Base-by-base conservation (phyloP, 2,797 vertebrate species). In the Sternotherus odoratus region DNA sequence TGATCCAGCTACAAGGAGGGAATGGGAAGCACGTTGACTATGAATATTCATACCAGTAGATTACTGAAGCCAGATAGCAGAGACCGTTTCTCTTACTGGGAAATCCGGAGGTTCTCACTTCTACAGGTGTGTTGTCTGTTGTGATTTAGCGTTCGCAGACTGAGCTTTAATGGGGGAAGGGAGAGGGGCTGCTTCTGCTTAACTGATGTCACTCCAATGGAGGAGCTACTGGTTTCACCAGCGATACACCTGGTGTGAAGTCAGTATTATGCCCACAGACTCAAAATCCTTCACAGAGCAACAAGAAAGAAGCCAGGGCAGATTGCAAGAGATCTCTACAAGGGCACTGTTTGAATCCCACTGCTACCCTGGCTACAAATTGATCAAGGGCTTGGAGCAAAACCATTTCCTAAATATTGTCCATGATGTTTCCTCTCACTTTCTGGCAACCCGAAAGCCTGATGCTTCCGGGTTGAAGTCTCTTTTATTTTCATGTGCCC, bases 401-500 rank as follows among this genome's bases (percentile, higher is more conserved):
- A 92, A 57, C 60, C 69, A 79, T 75, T 82, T 90, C 16, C 51
- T 74, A 54, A 81, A 5, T 75, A 75, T 33, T 51, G 3, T 39
- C 24, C 24, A 39, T 63, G 82, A n/a, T 56, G 54, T 69, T 74
- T 79, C 89, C 17, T 53, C 83, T 92, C 26, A 82, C 39, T 81
- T 36, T 43, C 28, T 60, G 8, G 9, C 69, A 84, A 63, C 48
- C 87, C 86, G 91, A 74, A 93, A 95, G 91, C n/a, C 15, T 84
- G 66, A 53, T 75, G 63, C 72, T 94, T 92, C 72, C 66, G 87
- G 69, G n/a, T 53, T 9, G 56, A 80, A 53, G 6, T 12, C n/a
- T 46, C 92, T 80, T 89, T 95, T 96, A 33, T 96, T 97, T 95
- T 92, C 91, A 95, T 97, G 66, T 53, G 54, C 53, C 13, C 66